Base-by-base conservation (phyloP, 2,888 invertebrate genomes). In the Allygus modestus region DNA sequence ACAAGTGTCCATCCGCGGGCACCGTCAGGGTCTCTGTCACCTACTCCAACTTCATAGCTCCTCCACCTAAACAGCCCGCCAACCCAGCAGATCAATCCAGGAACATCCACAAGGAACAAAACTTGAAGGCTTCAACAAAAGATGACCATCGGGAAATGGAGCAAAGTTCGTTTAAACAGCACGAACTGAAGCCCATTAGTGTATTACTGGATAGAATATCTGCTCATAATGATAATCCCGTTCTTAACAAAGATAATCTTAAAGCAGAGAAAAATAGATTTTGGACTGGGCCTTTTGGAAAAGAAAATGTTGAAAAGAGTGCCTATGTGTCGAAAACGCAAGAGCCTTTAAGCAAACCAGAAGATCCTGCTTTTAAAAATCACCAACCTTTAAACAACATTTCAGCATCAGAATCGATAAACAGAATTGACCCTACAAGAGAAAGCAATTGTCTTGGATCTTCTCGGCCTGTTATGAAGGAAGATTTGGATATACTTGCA, bases 401-500 rank as follows among this genome's bases (percentile, higher is more conserved):
- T 65, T 12, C 15, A 15, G 28, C 31, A 17, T 28, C 28, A 28
- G 20, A 23, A 9, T 17, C 46, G 1, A 23, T 17, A 7, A 65
- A 65, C 31, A 65, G 17, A 17, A 31, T 65, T 28, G 65, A 65
- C 15, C 9, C 28, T 15, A 28, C 65, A 31, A 65, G 31, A 65
- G 65, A 65, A 31, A 65, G 65, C 4, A 31, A 15, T 17, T n/a
- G 1, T 15, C 7, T 51, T 9, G 41, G 73, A 28, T n/a, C 73
- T 77, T 77, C 77, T 28, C 26, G 77, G 12, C 77, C 77, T 28
- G 77, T 77, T 28, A 77, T 77, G 46, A 77, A 77, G 51, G 77
- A 77, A 28, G 77, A 77, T 31, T 77, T 77, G 17, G 77, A 77
- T 11, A 77, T 77, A 9, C 51, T 77, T 26, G 77, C 77, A 12